Base-by-base conservation (phyloP, 2,888 invertebrate genomes). In the Oxycera nigricornis region DNA sequence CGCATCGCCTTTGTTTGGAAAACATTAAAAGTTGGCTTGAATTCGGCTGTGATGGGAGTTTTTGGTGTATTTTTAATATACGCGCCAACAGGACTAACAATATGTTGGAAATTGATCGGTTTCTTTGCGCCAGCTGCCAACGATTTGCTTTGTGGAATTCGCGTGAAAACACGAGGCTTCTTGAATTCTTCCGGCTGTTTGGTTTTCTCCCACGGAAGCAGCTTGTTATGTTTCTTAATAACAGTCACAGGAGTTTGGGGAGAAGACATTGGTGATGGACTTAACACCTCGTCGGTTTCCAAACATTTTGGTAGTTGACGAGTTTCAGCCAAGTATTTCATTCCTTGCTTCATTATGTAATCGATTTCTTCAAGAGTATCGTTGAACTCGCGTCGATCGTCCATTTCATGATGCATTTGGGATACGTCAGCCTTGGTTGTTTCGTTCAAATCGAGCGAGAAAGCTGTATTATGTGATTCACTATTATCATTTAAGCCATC, bases 281-380 rank as follows among this genome's bases (percentile, higher is more conserved):
- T 73, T 9, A 35, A 22, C 22, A 67, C 61, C 57, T 14, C 35
- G 76, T 77, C 72, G 2, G 3, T 52, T 20, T 31, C n/a, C 73
- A 52, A 65, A 55, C 68, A 65, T 20, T 31, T 52, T 28, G 62
- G 61, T 7, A 26, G 35, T 17, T 41, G 20, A 17, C 68, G 74
- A 28, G 68, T 74, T 67, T 73, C 62, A 1, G 41, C 73, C 78
- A 83, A 81, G 72, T 82, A 82, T 74, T 85, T 82, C 77, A 82
- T 79, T 1, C 84, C 86, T 31, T 82, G 82, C 62, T 84, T 81
- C 78, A 86, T 81, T 79, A 86, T 82, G 75, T 85, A 84, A 46
- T 86, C 85, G 52, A 86, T 83, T 79, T 86, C 84, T 79, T 86
- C 86, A 74, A 86, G 81, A 2, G 86, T 86, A 76, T 86, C 84